Percentiles rank a stretch among this genome's conserved stretches.
These are phyloP conservation scores for Xylota sylvarum DNA, from an alignment of 2,888 invertebrate species.

Conservation along the genomic window DNA sequence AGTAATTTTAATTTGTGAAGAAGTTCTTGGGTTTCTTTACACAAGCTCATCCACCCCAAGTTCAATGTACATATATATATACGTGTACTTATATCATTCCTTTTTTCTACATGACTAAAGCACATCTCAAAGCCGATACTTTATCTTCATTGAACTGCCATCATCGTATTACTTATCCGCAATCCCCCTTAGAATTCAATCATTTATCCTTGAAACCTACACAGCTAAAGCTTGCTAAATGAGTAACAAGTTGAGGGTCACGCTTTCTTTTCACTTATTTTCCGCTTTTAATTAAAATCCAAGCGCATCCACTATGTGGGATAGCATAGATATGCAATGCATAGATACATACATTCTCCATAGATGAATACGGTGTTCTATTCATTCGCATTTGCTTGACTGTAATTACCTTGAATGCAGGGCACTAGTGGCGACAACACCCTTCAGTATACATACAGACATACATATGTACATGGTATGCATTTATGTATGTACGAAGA, in stretches of 20 bases:
- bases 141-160: background rate
- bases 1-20: too few relatives aligned
- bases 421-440: slow-evolving; percentile 39
- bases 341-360: slow-evolving; percentile 4
- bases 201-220: slow-evolving; percentile 10
- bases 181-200: background rate
- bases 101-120: too few relatives aligned
- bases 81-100: too few relatives aligned
- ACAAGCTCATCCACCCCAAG: too few relatives aligned
- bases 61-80: too few relatives aligned
- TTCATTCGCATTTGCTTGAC: slow-evolving; percentile 30
- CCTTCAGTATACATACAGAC: slow-evolving; percentile 26
- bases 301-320: slow-evolving; percentile 34
- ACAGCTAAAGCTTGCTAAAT: background rate
- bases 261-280: slow-evolving; percentile 40
- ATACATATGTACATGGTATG: too few relatives aligned
- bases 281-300: slow-evolving; percentile 67
- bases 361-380: background rate
- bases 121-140: too few relatives aligned
- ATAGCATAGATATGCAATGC: background rate
- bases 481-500: background rate
- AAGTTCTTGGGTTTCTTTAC: too few relatives aligned
- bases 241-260: slow-evolving; percentile 54
- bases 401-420: slow-evolving; percentile 68
- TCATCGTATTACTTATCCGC: background rate